These are phyloP conservation scores for Magallana ariakensis DNA, from an alignment of 1,140 invertebrate species.

Conservation along the genomic window DNA sequence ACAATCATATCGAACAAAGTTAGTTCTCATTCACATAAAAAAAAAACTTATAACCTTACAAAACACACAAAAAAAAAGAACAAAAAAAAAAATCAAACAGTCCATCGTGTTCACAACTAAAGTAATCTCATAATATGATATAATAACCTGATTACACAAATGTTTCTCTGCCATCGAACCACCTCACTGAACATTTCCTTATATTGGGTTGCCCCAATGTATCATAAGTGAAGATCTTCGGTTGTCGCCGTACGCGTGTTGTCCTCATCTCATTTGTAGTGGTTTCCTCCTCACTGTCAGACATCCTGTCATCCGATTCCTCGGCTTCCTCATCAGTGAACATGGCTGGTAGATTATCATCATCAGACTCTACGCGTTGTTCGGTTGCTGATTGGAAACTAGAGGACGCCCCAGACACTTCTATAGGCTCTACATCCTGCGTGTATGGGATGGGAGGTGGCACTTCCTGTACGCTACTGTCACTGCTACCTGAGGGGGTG, in stretches of 20 bases:
- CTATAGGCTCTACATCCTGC: neutral
- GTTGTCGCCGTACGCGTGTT: neutral
- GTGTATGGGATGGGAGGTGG: neutral
- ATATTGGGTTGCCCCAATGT: conserved; percentile 14
- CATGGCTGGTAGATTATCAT: conserved; percentile 1
- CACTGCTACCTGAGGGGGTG: conserved; percentile 14
- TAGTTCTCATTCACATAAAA: too few relatives aligned
- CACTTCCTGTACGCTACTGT: neutral
- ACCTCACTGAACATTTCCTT: conserved; percentile 9
- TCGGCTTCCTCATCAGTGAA: neutral
- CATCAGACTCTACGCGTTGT: neutral
- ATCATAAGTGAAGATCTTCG: conserved; percentile 31
- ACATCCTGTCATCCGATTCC: neutral
- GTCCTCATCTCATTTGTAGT: neutral
- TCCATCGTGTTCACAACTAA: too few relatives aligned
- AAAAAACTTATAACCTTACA: neutral
- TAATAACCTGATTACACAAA: neutral
- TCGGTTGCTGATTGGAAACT: conserved; percentile 16
- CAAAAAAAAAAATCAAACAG: too few relatives aligned
- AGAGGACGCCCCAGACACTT: too few relatives aligned
- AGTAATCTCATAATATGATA: neutral
- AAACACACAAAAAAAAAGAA: too few relatives aligned
- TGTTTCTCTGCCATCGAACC: neutral
- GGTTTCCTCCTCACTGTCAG: neutral
- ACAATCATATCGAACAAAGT: neutral